Percentiles rank a stretch among this genome's conserved stretches.
These are phyloP conservation scores for Stenopsyche tienmushanensis DNA, from an alignment of 1,140 invertebrate genomes.

Conservation along the genomic window DNA sequence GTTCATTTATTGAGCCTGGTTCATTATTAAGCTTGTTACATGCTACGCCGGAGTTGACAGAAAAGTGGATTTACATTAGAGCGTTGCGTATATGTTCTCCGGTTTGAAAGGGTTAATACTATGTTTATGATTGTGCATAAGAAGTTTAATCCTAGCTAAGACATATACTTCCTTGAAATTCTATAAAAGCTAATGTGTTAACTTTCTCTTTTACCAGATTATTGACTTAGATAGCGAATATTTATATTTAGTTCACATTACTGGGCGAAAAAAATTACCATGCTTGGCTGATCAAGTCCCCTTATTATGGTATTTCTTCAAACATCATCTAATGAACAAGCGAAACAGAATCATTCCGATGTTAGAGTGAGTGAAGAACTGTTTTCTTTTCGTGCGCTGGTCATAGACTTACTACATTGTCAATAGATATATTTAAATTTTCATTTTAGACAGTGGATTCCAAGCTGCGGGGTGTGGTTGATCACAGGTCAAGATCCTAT, in stretches of 20 bases:
- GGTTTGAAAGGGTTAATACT: too few relatives aligned
- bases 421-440: neutral
- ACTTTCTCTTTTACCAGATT: conserved; percentile 33
- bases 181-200: neutral
- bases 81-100: too few relatives aligned
- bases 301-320: conserved; percentile 62
- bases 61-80: too few relatives aligned
- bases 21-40: too few relatives aligned
- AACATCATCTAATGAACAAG: conserved; percentile 58
- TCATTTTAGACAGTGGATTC: conserved; percentile 59
- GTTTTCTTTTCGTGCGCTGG: neutral
- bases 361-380: conserved; percentile 57
- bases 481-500: conserved; percentile 58
- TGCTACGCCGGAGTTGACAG: too few relatives aligned
- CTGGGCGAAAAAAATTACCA: conserved; percentile 54
- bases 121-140: too few relatives aligned
- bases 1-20: too few relatives aligned
- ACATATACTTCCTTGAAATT: neutral
- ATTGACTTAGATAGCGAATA: conserved; percentile 55
- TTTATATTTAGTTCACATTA: conserved; percentile 59
- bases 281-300: conserved; percentile 54
- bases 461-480: conserved; percentile 61
- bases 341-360: conserved; percentile 60
- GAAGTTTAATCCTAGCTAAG: too few relatives aligned
- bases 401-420: neutral